phyloP scores from a whole-genome alignment of 2,113 vertebrate genomes.

The Hydrolagus affinis region DNA sequence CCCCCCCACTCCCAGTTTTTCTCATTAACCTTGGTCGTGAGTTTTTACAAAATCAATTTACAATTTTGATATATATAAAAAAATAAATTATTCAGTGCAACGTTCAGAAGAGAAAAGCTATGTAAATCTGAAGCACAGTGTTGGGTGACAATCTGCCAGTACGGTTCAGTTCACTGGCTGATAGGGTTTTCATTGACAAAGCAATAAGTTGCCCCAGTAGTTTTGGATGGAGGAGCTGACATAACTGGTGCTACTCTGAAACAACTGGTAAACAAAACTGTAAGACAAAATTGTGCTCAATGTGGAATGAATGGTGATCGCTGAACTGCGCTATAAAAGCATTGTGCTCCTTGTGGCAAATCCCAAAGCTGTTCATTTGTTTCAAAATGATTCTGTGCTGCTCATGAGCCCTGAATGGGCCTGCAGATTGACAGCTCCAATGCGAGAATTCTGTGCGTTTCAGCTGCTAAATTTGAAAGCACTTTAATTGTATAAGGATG shows the following conservation, averaged over 20 bases:
- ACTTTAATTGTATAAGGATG: neutral
- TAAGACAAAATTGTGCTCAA: neutral
- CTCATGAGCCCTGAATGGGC: neutral
- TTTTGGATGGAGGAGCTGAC: neutral
- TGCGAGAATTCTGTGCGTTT: neutral
- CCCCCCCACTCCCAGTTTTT: too few species aligned
- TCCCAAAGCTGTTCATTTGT: neutral
- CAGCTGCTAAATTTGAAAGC: neutral
- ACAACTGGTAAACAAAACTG: neutral
- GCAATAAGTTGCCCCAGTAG: neutral
- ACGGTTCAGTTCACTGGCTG: neutral
- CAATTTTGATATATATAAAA: neutral
- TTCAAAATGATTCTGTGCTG: neutral
- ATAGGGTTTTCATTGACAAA: too few species aligned
- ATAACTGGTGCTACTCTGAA: neutral
- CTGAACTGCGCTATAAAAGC: neutral
- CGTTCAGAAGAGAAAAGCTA: neutral
- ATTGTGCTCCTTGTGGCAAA: neutral
- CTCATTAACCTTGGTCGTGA: conserved; percentile 21
- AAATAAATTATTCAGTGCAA: conserved; percentile 19
- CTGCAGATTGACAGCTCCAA: neutral
- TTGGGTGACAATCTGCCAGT: neutral
- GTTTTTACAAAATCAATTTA: conserved; percentile 25
- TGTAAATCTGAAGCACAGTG: neutral
- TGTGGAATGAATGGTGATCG: neutral